Percentiles rank a stretch among this genome's conserved stretches.
Evolutionary conservation across 2,888 invertebrate genomes (phyloP).

Genomic region (Agriopis marginaria): DNA sequence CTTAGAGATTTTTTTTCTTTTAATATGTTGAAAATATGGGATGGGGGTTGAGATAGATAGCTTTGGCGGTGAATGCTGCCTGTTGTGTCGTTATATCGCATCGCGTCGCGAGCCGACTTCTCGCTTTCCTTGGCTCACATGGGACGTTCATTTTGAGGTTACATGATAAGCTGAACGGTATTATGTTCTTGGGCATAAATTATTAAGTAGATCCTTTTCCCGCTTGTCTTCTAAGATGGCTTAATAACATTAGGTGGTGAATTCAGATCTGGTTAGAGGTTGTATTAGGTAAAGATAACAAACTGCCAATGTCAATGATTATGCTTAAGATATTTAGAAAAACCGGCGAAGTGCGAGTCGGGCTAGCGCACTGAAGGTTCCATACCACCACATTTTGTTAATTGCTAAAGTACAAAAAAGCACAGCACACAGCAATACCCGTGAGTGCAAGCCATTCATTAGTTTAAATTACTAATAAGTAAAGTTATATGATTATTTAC

Average conservation of each 20-base stretch:
- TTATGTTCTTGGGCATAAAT: constrained; percentile 16
- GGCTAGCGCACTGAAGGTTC: no score
- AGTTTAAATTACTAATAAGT: no score
- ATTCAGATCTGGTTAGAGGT: background rate
- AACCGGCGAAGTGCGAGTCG: no score
- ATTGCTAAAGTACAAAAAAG: no score
- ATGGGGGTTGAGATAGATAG: no score
- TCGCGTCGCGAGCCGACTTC: background rate
- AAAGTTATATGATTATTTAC: no score
- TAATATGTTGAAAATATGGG: no score
- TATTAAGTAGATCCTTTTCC: constrained; percentile 20
- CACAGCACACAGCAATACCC: no score
- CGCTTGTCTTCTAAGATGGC: constrained; percentile 12
- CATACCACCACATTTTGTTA: no score
- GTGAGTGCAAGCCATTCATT: no score
- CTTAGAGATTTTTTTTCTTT: no score
- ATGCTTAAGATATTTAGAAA: background rate
- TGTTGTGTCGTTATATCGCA: background rate
- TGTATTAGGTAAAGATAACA: background rate
- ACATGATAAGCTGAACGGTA: constrained; percentile 13
- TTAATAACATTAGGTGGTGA: constrained; percentile 6
- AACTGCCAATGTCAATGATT: background rate
- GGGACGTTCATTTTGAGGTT: background rate
- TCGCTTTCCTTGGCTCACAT: background rate
- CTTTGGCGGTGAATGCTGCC: background rate